Evolutionary conservation across 1,140 invertebrate species (phyloP), one percentile per base, ranked within the genome.

Genomic region (Apis florea): DNA sequence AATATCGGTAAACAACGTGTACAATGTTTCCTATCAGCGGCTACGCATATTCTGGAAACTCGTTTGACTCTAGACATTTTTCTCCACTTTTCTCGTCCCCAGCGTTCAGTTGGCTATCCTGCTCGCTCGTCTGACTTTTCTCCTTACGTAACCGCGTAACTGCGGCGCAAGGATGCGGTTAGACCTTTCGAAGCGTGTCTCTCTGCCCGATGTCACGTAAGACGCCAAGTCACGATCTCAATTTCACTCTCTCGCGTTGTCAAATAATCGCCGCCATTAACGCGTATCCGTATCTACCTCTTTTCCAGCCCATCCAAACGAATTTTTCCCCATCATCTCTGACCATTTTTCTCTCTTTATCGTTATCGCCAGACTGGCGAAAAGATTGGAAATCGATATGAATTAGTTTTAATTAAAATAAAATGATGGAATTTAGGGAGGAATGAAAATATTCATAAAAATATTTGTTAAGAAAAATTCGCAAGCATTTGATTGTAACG

Each of bases 171-270:
- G 87, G 87, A 88, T 89, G 88, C 85, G 87, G 87, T 89, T 88
- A 86, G 87, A 86, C 87, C 82, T 88, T 88, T 87, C 86, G 85
- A 88, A 85, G 86, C 87, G 78, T 85, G 86, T 88, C 77, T 87
- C 69, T 87, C 69, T 87, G 67, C 73, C 79, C 79, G 79, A 88
- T 89, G 87, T 89, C 88, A 90, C 88, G 87, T 89, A 90, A 90
- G 85, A 87, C 84, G 70, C 80, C 72, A 83, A 88, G 81, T 85
- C 89, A 89, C 88, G 85, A 88, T 90, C 88, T 90, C 87, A 88
- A 90, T 90, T 89, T 90, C 85, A 89, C 88, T 89, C 82, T 85
- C 79, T 87, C 83, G 69, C 78, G 66, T 63, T 83, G 85, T 70
- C 79, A 72, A 77, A 74, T 74, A 86, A 84, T 84, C 24, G 11